Conservation (phyloP, 2,113 vertebrate genomes). For the Notiomystis cincta region DNA sequence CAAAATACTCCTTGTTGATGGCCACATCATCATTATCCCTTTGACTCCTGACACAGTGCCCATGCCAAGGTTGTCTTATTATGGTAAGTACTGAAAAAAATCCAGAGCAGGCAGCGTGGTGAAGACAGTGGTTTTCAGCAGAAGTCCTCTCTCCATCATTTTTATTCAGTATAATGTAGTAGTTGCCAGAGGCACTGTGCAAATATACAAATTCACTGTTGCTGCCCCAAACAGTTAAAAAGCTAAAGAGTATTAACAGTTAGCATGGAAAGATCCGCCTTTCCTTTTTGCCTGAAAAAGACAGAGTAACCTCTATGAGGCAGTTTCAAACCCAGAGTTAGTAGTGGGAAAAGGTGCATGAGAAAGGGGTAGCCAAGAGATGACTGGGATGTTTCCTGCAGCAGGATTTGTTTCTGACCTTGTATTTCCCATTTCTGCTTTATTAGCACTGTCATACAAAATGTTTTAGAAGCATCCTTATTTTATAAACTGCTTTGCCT, state of each 20-base stretch:
- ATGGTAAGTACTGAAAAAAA: conserved; percentile 1
- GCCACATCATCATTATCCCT: not conserved
- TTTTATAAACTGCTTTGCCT: not conserved
- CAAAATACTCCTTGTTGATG: not conserved
- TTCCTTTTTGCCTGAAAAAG: not conserved
- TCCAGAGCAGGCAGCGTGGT: not conserved
- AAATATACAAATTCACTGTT: not conserved
- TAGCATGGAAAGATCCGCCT: not conserved
- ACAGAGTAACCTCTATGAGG: not conserved
- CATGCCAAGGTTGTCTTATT: not conserved
- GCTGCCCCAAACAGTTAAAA: not conserved
- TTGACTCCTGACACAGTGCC: conserved; percentile 15
- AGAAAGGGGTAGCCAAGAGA: not conserved
- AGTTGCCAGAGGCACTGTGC: conserved; percentile 7
- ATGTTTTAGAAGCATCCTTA: not conserved
- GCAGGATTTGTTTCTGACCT: not conserved
- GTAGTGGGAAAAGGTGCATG: not conserved
- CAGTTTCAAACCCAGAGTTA: not conserved
- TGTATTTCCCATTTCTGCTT: not conserved
- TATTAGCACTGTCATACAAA: not conserved
- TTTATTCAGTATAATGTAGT: not conserved
- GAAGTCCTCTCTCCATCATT: not conserved
- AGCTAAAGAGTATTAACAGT: not conserved
- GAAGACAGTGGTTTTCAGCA: not conserved
- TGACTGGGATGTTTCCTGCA: not conserved